Base-by-base conservation (phyloP, 2,888 invertebrate species). In the Leptinotarsa tumamoca region DNA sequence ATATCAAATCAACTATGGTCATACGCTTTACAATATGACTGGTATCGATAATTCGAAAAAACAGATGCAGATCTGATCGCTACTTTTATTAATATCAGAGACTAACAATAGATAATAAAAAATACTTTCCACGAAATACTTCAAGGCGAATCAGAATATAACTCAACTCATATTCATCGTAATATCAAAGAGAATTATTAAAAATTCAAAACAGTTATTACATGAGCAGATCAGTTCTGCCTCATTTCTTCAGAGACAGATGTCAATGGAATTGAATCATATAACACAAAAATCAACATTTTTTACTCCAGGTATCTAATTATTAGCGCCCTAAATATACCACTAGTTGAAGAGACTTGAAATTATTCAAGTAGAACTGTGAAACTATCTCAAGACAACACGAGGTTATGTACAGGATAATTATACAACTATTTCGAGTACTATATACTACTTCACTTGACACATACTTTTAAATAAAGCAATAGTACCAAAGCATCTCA, bases 401-500 rank as follows among this genome's bases (percentile, higher is more conserved):
- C 54, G 61, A 66, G 63, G 18, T 76, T 82, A 82, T 82, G 69
- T 83, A 83, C 82, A 82, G 77, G 76, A 79, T 78, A 78, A 78
- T 78, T 76, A 79, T 82, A 80, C 80, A 80, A 79, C 80, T 75
- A 76, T 79, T 72, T 79, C 51, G 74, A 72, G 56, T 52, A 79
- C 66, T 75, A 79, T 72, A 74, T 77, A 77, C 71, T 72, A 52
- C 23, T 56, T 68, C n/a, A 77, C 71, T 74, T 74, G 61, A 72
- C 58, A 51, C 68, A 68, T 75, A 71, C 61, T 68, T 73, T 74
- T 58, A 76, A 86, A 87, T 88, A 88, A 88, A 88, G 88, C 88
- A 86, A 86, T 87, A 86, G 86, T 88, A 88, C 88, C 88, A 88
- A 88, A 88, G 88, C 88, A 85, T 85, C 58, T 73, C 56, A 21